Conservation (phyloP, 2,888 invertebrate species). For the Belgica antarctica region DNA sequence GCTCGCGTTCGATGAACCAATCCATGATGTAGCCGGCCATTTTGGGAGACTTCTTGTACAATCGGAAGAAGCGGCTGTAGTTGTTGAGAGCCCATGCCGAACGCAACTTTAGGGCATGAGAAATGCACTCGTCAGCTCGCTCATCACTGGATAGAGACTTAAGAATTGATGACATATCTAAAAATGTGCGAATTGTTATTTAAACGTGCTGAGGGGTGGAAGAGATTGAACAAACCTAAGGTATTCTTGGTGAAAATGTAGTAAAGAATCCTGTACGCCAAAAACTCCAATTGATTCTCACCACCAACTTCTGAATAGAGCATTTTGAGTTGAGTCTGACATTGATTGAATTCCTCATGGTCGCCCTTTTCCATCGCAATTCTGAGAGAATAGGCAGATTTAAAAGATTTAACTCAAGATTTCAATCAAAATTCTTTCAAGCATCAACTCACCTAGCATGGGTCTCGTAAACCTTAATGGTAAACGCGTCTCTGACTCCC, state of each 20-base stretch:
- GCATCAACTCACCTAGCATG: constrained; percentile 68
- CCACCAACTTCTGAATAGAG: constrained; percentile 80
- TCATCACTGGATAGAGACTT: constrained; percentile 75
- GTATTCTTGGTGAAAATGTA: constrained; percentile 98
- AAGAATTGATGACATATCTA: constrained; percentile 91
- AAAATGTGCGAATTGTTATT: constrained; percentile 39
- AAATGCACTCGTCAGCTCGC: constrained; percentile 76
- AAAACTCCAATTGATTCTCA: constrained; percentile 84
- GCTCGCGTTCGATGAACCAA: constrained; percentile 95
- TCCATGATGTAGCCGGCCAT: constrained; percentile 97
- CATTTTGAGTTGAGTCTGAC: constrained; percentile 96
- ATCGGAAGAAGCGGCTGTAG: constrained; percentile 86
- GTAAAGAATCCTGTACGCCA: constrained; percentile 94
- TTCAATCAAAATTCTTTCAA: background rate
- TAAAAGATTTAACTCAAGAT: background rate
- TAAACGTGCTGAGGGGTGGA: background rate
- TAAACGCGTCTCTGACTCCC: constrained; percentile 90
- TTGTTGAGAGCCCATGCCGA: constrained; percentile 93
- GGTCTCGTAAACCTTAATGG: constrained; percentile 97
- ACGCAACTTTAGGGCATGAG: constrained; percentile 82
- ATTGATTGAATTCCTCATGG: constrained; percentile 99
- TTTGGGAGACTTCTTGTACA: constrained; percentile 84
- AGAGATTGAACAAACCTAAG: constrained; percentile 67
- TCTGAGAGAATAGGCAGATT: constrained; percentile 53
- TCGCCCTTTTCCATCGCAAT: constrained; percentile 97